A percentile compares a stretch with the other conserved stretches of the same genome.
Evolutionary conservation across 2,113 vertebrate genomes (phyloP).

Genomic region (Globicephala melas): DNA sequence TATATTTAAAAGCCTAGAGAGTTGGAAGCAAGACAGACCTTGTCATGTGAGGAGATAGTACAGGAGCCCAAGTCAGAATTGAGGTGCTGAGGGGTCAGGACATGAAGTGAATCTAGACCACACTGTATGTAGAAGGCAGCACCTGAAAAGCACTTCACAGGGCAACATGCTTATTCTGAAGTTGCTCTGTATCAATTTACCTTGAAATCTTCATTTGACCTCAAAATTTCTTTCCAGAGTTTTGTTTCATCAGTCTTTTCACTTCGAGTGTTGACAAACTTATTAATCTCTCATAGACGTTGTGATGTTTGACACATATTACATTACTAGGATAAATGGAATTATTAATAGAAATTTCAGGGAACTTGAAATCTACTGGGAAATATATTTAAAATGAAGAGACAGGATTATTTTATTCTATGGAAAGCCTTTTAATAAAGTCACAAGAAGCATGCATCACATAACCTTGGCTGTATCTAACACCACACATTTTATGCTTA

Average conservation of each 20-base stretch:
- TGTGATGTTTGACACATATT: constrained; percentile 74
- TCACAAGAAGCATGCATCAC: background rate
- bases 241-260: constrained; percentile 69
- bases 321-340: constrained; percentile 72
- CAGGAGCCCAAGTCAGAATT: background rate
- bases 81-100: background rate
- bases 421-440: constrained; percentile 46
- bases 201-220: constrained; percentile 72
- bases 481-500: background rate
- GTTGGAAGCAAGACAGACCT: background rate
- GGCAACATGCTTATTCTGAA: constrained; percentile 38
- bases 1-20: background rate
- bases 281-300: constrained; percentile 72
- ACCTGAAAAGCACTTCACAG: background rate
- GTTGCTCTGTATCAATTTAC: constrained; percentile 57
- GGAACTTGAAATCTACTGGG: constrained; percentile 68
- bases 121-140: background rate
- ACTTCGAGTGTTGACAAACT: constrained; percentile 66
- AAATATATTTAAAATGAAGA: constrained; percentile 63
- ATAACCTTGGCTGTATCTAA: background rate
- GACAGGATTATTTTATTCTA: constrained; percentile 60
- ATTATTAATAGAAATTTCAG: constrained; percentile 78
- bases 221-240: constrained; percentile 65
- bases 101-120: background rate
- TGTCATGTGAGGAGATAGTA: background rate